A percentile compares a stretch with the other conserved stretches of the same genome.
These are phyloP conservation scores for Ochropleura leucogaster DNA, from an alignment of 2,888 invertebrate genomes.

Conservation along the genomic window DNA sequence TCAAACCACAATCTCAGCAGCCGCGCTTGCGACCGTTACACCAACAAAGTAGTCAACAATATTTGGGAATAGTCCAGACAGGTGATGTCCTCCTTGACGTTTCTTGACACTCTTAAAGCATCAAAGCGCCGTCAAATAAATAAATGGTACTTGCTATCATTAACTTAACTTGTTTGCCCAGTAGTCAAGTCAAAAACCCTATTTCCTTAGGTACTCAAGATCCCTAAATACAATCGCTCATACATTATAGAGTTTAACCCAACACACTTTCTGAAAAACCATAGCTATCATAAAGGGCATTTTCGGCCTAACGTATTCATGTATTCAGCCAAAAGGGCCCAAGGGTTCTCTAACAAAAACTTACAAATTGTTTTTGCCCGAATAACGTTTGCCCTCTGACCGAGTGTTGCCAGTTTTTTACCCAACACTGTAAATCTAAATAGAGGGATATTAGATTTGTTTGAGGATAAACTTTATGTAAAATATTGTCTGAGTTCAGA, in stretches of 20 bases:
- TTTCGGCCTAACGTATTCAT: slow-evolving; percentile 77
- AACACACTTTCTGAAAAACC: slow-evolving; percentile 62
- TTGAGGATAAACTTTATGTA: slow-evolving; percentile 43
- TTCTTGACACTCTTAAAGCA: no score
- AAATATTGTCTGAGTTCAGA: slow-evolving; percentile 34
- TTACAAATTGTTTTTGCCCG: slow-evolving; percentile 82
- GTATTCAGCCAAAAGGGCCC: slow-evolving; percentile 74
- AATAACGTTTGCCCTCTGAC: slow-evolving; percentile 77
- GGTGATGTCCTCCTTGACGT: no score
- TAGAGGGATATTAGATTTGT: slow-evolving; percentile 63
- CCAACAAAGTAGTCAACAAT: no score
- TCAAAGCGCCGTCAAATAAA: neutral
- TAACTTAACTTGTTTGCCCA: slow-evolving; percentile 15
- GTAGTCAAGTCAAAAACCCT: slow-evolving; percentile 34
- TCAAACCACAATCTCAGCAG: no score
- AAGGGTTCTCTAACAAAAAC: slow-evolving; percentile 76
- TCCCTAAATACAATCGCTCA: slow-evolving; percentile 48
- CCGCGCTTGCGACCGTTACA: no score
- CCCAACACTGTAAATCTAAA: slow-evolving; percentile 61
- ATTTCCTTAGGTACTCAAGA: slow-evolving; percentile 35
- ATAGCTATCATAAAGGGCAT: slow-evolving; percentile 71
- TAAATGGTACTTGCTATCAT: neutral
- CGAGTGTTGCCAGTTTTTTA: slow-evolving; percentile 65
- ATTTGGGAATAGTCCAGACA: no score
- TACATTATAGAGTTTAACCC: slow-evolving; percentile 60